Percentiles rank a stretch among this genome's conserved stretches.
phyloP scores from a whole-genome alignment of 2,888 invertebrate species.

The Calliphora vomitoria region DNA sequence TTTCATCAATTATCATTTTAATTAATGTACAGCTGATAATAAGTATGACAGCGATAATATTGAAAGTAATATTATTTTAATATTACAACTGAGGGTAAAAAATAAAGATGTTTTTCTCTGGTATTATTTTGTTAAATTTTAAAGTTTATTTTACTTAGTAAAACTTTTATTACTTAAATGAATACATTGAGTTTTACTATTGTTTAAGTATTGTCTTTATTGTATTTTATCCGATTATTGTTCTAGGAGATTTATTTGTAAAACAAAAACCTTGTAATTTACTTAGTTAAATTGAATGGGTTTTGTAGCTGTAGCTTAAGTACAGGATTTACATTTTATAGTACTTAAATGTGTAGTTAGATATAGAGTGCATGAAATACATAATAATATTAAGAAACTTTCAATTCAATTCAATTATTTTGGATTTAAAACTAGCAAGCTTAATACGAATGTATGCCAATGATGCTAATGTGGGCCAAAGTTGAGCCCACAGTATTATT shows the following conservation, averaged over 20 bases:
- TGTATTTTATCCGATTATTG: background rate
- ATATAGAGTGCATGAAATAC: too few relatives aligned
- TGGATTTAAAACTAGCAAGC: too few relatives aligned
- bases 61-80: conserved; percentile 21
- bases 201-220: background rate
- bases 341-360: too few relatives aligned
- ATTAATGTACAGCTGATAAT: conserved; percentile 29
- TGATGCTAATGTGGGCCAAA: too few relatives aligned
- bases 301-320: background rate
- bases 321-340: background rate
- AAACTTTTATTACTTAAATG: background rate
- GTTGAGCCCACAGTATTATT: too few relatives aligned
- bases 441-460: too few relatives aligned
- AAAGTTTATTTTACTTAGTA: background rate
- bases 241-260: background rate
- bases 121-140: background rate
- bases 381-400: too few relatives aligned
- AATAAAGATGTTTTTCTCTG: background rate
- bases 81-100: background rate
- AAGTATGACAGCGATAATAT: background rate
- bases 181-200: background rate
- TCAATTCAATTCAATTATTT: too few relatives aligned
- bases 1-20: conserved; percentile 36
- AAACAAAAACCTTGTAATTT: background rate
- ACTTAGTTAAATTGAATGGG: background rate